phyloP scores from a whole-genome alignment of 2,113 vertebrate genomes.

The Oryzias curvinotus region DNA sequence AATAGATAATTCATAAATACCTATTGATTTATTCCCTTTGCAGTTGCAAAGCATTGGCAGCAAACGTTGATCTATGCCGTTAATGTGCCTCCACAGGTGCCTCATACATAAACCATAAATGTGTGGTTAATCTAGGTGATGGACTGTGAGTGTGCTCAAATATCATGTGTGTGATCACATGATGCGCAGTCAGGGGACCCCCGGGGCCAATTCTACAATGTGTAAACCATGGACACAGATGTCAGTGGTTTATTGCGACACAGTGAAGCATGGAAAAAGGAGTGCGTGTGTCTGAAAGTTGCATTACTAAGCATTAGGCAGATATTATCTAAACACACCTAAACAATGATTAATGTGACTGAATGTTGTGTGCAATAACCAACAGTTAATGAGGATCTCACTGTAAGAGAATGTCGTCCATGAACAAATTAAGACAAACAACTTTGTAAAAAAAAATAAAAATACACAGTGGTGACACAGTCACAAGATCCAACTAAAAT shows the following conservation, averaged over 20 bases:
- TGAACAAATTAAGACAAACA: too few relatives aligned
- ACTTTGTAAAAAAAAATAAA: too few relatives aligned
- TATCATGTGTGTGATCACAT: background rate
- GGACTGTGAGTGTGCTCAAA: background rate
- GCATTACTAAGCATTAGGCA: slow-evolving; percentile 54
- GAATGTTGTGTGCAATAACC: background rate
- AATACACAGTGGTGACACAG: too few relatives aligned
- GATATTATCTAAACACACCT: slow-evolving; percentile 33
- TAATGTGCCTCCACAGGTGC: slow-evolving; percentile 36
- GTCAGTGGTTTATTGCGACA: slow-evolving; percentile 43
- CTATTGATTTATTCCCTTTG: slow-evolving; percentile 17
- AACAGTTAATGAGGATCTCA: slow-evolving; percentile 18
- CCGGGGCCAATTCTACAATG: slow-evolving; percentile 24
- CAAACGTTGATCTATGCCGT: slow-evolving; percentile 9
- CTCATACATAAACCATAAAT: slow-evolving; percentile 54
- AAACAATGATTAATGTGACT: too few relatives aligned
- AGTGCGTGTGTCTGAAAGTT: slow-evolving; percentile 35
- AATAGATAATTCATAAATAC: slow-evolving; percentile 44
- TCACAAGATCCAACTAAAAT: too few relatives aligned
- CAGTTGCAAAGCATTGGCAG: slow-evolving; percentile 15
- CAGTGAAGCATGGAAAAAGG: slow-evolving; percentile 35
- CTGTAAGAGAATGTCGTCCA: too few relatives aligned
- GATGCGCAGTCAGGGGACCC: slow-evolving; percentile 10
- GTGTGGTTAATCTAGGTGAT: slow-evolving; percentile 11
- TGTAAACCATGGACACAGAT: slow-evolving; percentile 49